Percentiles rank a stretch among this genome's conserved stretches.
Conservation (phyloP, 2,113 vertebrate species). For the Tonatia bakeri region DNA sequence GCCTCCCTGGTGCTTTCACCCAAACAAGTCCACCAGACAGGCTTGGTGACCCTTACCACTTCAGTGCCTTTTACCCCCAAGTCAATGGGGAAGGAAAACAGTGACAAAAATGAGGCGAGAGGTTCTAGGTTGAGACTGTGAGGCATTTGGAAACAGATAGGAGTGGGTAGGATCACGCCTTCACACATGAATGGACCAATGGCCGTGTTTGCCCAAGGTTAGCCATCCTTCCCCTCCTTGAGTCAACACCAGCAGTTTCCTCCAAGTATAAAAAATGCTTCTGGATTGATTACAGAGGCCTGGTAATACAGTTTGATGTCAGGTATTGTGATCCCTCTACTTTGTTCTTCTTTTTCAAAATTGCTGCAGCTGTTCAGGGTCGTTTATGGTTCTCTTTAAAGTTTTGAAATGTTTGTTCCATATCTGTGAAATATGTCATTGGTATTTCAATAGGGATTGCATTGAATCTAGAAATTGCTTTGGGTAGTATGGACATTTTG, state of each 20-base stretch:
- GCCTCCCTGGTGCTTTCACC: rapidly evolving
- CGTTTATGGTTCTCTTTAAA: too few relatives aligned
- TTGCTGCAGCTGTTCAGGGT: too few relatives aligned
- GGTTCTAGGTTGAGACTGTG: neutral
- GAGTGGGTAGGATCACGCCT: neutral
- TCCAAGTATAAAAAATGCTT: neutral
- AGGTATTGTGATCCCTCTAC: too few relatives aligned
- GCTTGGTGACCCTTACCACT: neutral
- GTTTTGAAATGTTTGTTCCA: too few relatives aligned
- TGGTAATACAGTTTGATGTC: too few relatives aligned
- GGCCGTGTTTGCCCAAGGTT: neutral
- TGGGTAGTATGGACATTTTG: too few relatives aligned
- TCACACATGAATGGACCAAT: neutral
- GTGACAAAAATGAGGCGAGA: constrained; percentile 42
- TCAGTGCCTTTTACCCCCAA: neutral
- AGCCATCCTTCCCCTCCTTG: neutral
- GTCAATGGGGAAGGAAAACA: constrained; percentile 41
- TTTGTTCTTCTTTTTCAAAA: too few relatives aligned
- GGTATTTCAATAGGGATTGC: too few relatives aligned
- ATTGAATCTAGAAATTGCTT: too few relatives aligned
- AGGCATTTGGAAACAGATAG: constrained; percentile 26
- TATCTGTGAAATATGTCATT: too few relatives aligned
- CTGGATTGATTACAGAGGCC: neutral
- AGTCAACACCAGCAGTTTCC: neutral
- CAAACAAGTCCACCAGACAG: neutral